Evolutionary conservation across 2,888 invertebrate species (phyloP), one percentile per base, ranked within the genome.

Genomic region (Drosophila acutilabella): DNA sequence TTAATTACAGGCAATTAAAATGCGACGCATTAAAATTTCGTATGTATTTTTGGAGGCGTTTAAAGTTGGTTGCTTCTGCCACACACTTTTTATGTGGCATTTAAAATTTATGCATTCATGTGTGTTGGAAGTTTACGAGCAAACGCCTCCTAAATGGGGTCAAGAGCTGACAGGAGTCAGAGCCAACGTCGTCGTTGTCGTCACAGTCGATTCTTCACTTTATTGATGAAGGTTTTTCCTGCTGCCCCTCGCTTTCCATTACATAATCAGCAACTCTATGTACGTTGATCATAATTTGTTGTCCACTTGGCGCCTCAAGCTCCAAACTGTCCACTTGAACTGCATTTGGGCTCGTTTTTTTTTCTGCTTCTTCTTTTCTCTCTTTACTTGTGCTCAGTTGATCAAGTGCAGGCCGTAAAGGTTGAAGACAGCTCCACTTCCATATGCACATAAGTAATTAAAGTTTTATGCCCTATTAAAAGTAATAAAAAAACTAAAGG

Each of bases 1-100:
- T 73, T 85, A 89, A 81, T 87, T 74, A 54, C 72, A 57, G 60
- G 81, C 72, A 87, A 87, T 87, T 87, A 89, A 89, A 83, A 86
- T 80, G 86, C 75, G 71, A 69, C 77, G 67, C 78, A 64, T 75
- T 64, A 56, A 71, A 58, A 58, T 65, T 86, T 73, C 40, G 61
- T 64, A 67, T 61, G 64, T 64, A 67, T 61, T 45, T 10, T 4
- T 13, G 53, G 38, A 59, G 70, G 54, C 57, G 65, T 64, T 45
- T 36, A 16, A 30, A 30, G 53, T 44, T 44, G 45, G 53, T 26
- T 47, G 20, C 50, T 7, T 14, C 44, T 67, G 40, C 14, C 4
- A 16, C 40, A 33, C n/a, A 16, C 7, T 18, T 30, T 30, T 58
- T 47, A 44, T 41, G 38, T 45, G 50, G 36, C 54, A 45, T 69